Base-by-base conservation (phyloP, 2,888 invertebrate species). In the Esperia sulphurella region DNA sequence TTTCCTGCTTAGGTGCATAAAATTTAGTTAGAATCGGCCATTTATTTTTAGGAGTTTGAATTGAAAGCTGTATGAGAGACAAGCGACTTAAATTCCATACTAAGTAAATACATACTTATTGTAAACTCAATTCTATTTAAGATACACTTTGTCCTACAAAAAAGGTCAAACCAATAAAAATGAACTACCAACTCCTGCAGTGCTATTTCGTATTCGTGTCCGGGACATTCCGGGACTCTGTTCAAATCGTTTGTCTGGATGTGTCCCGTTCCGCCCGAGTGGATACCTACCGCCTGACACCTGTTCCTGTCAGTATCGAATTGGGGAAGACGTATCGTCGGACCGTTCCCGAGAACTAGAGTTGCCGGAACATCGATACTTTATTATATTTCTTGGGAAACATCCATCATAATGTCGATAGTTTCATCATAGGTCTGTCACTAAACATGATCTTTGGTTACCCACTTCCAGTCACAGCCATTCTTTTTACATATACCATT, bases 291-390 rank as follows among this genome's bases (percentile, higher is more conserved):
- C 61, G 59, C 50, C 65, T 63, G 77, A 77, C 78, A 80, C 79
- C 78, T 79, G 79, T 71, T 70, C 63, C 59, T 66, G 71, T 70
- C 70, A 68, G 62, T 60, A 65, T 67, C 62, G 69, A 77, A 70
- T 71, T 71, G 66, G 71, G 65, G 65, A 67, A 74, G 71, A 72
- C 64, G 61, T 68, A 72, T 69, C 48, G 56, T 28, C 41, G 47
- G 46, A 42, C 48, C 46, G 37, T 14, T n/a, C n/a, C n/a, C n/a
- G n/a, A n/a, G n/a, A n/a, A 39, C 13, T 35, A n/a, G 21, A 38
- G 8, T 8, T 38, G 38, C n/a, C 13, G n/a, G 10, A n/a, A n/a
- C 38, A 8, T 8, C 38, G 7, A 10, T 38, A n/a, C 7, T 7
- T n/a, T 38, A n/a, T 7, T 2, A n/a, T 8, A 13, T 1, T 8